phyloP scores from a whole-genome alignment of 2,888 invertebrate genomes.

The Venusia cambrica region DNA sequence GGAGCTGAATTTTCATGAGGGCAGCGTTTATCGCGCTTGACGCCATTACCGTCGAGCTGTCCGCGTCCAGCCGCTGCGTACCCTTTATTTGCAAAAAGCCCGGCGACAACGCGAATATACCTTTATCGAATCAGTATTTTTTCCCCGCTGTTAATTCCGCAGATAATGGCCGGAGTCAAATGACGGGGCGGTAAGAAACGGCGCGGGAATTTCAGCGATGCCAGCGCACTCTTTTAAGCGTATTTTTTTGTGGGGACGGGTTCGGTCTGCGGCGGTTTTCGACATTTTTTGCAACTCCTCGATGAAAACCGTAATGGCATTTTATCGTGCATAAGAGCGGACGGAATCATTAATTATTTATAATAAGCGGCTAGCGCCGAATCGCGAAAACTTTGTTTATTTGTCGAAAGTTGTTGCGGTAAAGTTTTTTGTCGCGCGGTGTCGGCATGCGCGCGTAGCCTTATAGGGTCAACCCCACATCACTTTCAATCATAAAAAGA shows the following conservation, averaged over 20 bases:
- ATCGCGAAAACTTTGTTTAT: slow-evolving; percentile 61
- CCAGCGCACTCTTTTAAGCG: slow-evolving; percentile 73
- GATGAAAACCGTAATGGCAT: slow-evolving; percentile 81
- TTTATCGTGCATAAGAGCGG: slow-evolving; percentile 79
- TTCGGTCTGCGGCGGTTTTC: slow-evolving; percentile 67
- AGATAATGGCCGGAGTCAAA: slow-evolving; percentile 78
- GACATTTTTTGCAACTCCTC: slow-evolving; percentile 68
- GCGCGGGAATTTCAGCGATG: slow-evolving; percentile 75
- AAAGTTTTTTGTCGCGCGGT: slow-evolving; percentile 46
- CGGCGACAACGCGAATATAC: slow-evolving; percentile 63
- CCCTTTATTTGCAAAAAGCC: slow-evolving; percentile 67
- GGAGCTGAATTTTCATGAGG: slow-evolving; percentile 74
- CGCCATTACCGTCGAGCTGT: slow-evolving; percentile 55
- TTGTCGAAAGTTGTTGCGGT: slow-evolving; percentile 38
- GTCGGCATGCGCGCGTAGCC: slow-evolving; percentile 38
- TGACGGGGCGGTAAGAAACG: slow-evolving; percentile 73
- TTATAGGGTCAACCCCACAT: slow-evolving; percentile 7
- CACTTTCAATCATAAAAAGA: slow-evolving; percentile 1
- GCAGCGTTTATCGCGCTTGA: slow-evolving; percentile 65
- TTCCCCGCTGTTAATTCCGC: slow-evolving; percentile 74
- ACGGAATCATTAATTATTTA: slow-evolving; percentile 80
- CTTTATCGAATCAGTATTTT: slow-evolving; percentile 71
- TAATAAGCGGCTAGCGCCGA: slow-evolving; percentile 77
- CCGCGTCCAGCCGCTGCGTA: slow-evolving; percentile 46
- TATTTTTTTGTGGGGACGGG: slow-evolving; percentile 65